Evolutionary conservation across 2,113 vertebrate genomes (phyloP).

Genomic region (Turdus rufiventris): DNA sequence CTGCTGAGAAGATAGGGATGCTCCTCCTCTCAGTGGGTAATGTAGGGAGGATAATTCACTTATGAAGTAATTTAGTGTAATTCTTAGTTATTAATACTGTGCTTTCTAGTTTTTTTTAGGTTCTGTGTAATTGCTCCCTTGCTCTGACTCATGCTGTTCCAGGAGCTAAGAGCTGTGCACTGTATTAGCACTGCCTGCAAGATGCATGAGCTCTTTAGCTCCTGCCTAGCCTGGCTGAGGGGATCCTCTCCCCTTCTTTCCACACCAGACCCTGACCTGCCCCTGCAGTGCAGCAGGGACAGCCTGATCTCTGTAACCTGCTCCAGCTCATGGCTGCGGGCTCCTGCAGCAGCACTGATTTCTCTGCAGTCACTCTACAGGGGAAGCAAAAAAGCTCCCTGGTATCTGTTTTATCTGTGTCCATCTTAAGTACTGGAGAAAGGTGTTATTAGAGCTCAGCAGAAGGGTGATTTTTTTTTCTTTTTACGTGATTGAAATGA

Average conservation of each 20-base stretch:
- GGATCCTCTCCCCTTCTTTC: background rate
- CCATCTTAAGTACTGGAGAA: background rate
- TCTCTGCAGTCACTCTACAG: background rate
- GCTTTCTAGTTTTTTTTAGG: background rate
- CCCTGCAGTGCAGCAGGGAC: background rate
- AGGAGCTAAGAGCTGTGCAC: background rate
- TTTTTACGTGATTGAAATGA: background rate
- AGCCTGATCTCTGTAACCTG: background rate
- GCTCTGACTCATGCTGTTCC: background rate
- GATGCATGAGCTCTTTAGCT: background rate
- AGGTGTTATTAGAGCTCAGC: background rate
- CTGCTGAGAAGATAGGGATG: background rate
- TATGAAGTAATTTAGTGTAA: background rate
- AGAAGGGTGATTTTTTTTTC: background rate
- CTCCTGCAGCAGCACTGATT: background rate
- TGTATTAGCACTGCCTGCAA: background rate
- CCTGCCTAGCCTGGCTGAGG: background rate
- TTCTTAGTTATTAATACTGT: slow-evolving; percentile 10
- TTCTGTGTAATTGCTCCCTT: background rate
- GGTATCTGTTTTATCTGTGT: background rate
- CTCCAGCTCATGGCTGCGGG: accelerated
- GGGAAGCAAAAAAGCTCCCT: background rate
- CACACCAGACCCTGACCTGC: accelerated
- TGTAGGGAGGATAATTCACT: background rate
- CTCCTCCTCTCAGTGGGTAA: background rate